Evolutionary conservation across 2,797 vertebrate genomes (phyloP).

Genomic region (Coreius guichenoti): DNA sequence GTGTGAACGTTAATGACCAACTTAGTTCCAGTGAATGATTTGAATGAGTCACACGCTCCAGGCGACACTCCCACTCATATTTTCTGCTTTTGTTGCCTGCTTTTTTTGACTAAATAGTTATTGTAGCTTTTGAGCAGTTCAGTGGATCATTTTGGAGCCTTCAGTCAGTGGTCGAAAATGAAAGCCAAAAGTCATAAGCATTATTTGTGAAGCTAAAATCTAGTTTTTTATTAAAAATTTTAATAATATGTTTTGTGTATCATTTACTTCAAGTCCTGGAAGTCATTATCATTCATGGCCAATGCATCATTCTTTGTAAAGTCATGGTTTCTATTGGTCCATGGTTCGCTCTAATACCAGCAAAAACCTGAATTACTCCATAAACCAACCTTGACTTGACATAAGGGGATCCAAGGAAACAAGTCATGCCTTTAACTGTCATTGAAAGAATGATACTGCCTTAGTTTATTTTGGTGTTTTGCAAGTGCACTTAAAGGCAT

Average conservation of each 20-base stretch:
- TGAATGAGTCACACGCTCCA: slow-evolving; percentile 3
- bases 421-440: not conserved
- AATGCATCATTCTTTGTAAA: not conserved
- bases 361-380: slow-evolving; percentile 26
- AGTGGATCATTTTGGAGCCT: not conserved
- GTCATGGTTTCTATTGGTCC: not conserved
- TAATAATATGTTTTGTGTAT: slow-evolving; percentile 22
- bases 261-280: slow-evolving; percentile 39
- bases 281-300: slow-evolving; percentile 43
- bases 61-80: not conserved
- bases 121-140: not conserved
- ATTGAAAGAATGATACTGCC: not conserved
- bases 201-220: not conserved
- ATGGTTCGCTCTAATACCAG: not conserved
- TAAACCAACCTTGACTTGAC: slow-evolving; percentile 39
- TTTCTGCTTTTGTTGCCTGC: slow-evolving; percentile 8
- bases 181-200: not conserved
- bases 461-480: not conserved
- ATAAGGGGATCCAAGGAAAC: not conserved
- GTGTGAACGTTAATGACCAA: slow-evolving; percentile 44
- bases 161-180: not conserved
- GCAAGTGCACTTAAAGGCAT: not conserved
- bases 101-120: not conserved
- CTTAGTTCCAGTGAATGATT: slow-evolving; percentile 42
- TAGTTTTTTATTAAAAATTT: slow-evolving; percentile 2